These are phyloP conservation scores for Alosa sapidissima DNA, from an alignment of 2,797 vertebrate genomes.

Conservation along the genomic window DNA sequence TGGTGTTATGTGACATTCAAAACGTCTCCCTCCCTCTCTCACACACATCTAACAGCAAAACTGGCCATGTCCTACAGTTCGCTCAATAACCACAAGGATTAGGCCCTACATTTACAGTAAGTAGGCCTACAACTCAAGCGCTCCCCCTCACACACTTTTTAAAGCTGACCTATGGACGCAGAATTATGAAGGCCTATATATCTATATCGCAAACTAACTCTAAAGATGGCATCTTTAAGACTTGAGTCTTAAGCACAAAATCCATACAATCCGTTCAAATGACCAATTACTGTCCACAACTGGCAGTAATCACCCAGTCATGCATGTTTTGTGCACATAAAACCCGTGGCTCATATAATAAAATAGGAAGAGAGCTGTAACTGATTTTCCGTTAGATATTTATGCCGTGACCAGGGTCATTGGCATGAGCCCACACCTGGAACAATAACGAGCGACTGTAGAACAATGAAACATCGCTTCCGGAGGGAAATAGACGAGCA, in stretches of 20 bases:
- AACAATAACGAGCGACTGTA: constrained; percentile 23
- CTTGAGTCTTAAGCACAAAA: constrained; percentile 26
- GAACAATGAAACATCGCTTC: constrained; percentile 32
- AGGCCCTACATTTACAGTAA: constrained; percentile 26
- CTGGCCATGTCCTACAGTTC: constrained; percentile 24
- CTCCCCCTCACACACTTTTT: constrained; percentile 23
- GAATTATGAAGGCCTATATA: neutral
- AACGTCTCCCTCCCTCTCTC: constrained; percentile 35
- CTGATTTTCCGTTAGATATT: constrained; percentile 4
- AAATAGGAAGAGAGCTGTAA: constrained; percentile 2
- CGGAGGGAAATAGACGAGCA: constrained; percentile 27
- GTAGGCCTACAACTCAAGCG: neutral
- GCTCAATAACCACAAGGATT: constrained; percentile 28
- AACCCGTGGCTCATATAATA: neutral
- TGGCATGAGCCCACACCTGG: constrained; percentile 18
- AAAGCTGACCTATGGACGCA: constrained; percentile 5
- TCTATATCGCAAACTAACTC: constrained; percentile 6
- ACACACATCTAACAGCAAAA: constrained; percentile 52
- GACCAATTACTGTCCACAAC: neutral
- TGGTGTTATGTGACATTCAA: constrained; percentile 64
- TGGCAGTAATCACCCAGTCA: neutral
- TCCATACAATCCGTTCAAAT: constrained; percentile 10
- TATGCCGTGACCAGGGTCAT: neutral
- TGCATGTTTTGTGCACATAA: neutral
- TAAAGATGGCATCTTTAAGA: constrained; percentile 14